Conservation (phyloP, 2,113 vertebrate genomes). For the Eptesicus fuscus region DNA sequence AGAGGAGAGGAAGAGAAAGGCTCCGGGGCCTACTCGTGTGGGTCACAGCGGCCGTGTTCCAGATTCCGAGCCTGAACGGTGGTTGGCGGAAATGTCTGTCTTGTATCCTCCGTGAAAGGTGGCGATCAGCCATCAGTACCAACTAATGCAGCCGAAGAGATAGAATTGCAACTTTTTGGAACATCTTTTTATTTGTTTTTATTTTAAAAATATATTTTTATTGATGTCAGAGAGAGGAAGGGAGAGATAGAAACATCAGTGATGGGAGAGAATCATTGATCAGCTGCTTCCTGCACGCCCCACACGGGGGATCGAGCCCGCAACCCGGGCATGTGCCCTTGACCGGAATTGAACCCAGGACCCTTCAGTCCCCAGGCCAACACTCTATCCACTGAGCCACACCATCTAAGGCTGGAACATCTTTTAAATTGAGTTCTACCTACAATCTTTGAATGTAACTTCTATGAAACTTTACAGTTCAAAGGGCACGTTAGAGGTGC, state of each 20-base stretch:
- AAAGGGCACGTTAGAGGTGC: background rate
- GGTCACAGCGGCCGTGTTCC: background rate
- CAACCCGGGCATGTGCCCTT: too few relatives aligned
- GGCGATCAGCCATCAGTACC: background rate
- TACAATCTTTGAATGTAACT: background rate
- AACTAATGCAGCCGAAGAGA: background rate
- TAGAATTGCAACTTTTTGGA: background rate
- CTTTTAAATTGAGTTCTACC: slow-evolving; percentile 1
- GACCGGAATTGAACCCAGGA: too few relatives aligned
- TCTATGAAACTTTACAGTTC: background rate
- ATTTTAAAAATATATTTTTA: too few relatives aligned
- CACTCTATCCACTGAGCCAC: too few relatives aligned
- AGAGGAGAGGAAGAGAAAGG: background rate
- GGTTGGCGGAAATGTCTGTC: background rate
- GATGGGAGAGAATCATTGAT: too few relatives aligned
- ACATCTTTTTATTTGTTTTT: background rate
- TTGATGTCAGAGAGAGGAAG: too few relatives aligned
- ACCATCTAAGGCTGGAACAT: background rate
- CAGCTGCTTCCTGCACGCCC: too few relatives aligned
- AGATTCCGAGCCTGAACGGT: background rate
- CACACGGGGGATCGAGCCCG: too few relatives aligned
- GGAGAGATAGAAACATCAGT: too few relatives aligned
- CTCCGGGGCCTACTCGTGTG: background rate
- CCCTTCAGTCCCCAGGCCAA: too few relatives aligned
- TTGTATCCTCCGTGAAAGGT: background rate